These are phyloP conservation scores for Diglossa cyanea DNA, from an alignment of 2,797 vertebrate genomes.

Conservation along the genomic window DNA sequence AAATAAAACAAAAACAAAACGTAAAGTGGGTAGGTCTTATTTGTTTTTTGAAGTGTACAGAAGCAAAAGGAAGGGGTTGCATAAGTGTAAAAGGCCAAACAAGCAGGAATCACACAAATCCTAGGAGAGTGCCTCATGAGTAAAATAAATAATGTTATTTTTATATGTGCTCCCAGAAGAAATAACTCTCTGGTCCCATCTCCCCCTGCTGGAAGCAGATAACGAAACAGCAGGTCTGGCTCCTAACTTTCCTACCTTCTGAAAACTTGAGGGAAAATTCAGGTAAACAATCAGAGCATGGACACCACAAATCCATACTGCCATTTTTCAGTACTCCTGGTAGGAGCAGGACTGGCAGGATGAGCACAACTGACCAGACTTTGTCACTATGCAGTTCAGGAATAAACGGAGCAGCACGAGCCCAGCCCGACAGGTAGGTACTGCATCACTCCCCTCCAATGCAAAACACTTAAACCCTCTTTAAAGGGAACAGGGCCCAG, in stretches of 20 bases:
- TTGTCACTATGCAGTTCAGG: not conserved
- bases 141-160: slow-evolving; percentile 31
- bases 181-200: slow-evolving; percentile 64
- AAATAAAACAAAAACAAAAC: not conserved
- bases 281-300: not conserved
- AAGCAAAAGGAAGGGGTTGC: not conserved
- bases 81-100: not conserved
- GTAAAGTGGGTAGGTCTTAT: not conserved
- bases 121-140: not conserved
- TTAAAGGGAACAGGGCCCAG: not conserved
- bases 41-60: not conserved
- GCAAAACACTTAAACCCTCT: not conserved
- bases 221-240: not conserved
- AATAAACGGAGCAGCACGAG: not conserved
- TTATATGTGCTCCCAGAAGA: slow-evolving; percentile 35
- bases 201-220: slow-evolving; percentile 76
- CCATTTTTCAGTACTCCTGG: not conserved
- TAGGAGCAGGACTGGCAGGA: not conserved
- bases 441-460: not conserved
- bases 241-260: not conserved
- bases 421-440: not conserved
- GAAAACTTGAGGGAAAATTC: not conserved
- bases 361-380: not conserved
- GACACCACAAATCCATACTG: not conserved
- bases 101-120: slow-evolving; percentile 12